These are phyloP conservation scores for Scaptomyza caliginosa DNA, from an alignment of 2,888 invertebrate genomes.

Conservation along the genomic window DNA sequence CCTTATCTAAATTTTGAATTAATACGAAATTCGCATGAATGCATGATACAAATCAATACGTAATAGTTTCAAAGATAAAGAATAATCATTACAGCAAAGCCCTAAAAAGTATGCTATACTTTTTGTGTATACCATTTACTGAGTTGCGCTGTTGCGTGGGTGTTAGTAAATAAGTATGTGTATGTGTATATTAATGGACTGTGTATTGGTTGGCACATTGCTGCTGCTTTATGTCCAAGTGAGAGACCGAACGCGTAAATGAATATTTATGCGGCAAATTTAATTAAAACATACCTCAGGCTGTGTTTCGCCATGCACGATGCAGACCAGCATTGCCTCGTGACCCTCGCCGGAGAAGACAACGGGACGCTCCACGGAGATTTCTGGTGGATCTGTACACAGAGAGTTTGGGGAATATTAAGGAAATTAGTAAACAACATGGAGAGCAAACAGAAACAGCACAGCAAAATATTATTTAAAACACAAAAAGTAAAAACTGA, in stretches of 20 bases:
- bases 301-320: slow-evolving; percentile 88
- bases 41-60: slow-evolving; percentile 1
- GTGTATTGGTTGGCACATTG: slow-evolving; percentile 30
- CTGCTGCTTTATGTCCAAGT: slow-evolving; percentile 58
- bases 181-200: slow-evolving; percentile 37
- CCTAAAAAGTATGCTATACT: slow-evolving; percentile 17
- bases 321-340: slow-evolving; percentile 88
- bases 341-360: slow-evolving; percentile 88
- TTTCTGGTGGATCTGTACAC: slow-evolving; percentile 83
- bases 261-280: slow-evolving; percentile 71
- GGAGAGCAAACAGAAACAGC: slow-evolving; percentile 26
- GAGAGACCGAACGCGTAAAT: slow-evolving; percentile 62
- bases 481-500: too few species aligned
- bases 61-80: slow-evolving; percentile 1
- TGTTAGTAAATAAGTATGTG: slow-evolving; percentile 16
- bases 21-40: neutral
- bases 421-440: slow-evolving; percentile 66
- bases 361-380: slow-evolving; percentile 86
- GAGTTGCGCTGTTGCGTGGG: slow-evolving; percentile 17
- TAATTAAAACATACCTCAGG: slow-evolving; percentile 86
- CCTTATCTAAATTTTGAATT: neutral
- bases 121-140: neutral
- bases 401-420: slow-evolving; percentile 26
- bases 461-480: neutral
- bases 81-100: neutral